Conservation (phyloP, 2,888 invertebrate genomes). For the Mactromeris polynyma region DNA sequence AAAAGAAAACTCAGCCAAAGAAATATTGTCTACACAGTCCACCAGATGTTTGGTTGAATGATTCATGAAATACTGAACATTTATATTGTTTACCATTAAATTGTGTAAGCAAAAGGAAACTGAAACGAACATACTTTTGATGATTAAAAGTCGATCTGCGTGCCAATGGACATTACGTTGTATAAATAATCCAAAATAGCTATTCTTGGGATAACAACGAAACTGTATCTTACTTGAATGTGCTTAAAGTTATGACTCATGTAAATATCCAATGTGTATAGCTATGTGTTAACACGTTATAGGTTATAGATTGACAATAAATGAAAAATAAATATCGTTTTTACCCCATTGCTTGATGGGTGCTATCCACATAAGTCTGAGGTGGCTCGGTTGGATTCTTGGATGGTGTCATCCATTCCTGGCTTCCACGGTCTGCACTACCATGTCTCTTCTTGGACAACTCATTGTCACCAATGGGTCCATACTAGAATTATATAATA, state of each 20-base stretch:
- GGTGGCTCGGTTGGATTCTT: background rate
- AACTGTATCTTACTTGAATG: background rate
- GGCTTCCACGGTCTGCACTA: background rate
- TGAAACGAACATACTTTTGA: no score
- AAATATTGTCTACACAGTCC: no score
- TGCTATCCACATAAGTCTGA: background rate
- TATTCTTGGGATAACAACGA: background rate
- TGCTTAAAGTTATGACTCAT: background rate
- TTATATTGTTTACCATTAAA: no score
- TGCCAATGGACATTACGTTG: background rate
- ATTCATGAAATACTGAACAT: no score
- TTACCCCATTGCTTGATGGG: background rate
- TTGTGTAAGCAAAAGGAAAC: no score
- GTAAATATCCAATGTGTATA: background rate
- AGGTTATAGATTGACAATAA: background rate
- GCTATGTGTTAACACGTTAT: background rate
- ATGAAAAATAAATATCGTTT: background rate
- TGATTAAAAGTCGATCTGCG: background rate
- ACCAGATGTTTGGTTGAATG: no score
- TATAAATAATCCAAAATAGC: background rate
- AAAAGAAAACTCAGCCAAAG: no score
- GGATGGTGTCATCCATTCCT: background rate
- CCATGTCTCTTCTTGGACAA: background rate
- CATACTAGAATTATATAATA: background rate
- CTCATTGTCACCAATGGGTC: background rate